phyloP scores from a whole-genome alignment of 2,797 vertebrate genomes.

The Morelia viridis region DNA sequence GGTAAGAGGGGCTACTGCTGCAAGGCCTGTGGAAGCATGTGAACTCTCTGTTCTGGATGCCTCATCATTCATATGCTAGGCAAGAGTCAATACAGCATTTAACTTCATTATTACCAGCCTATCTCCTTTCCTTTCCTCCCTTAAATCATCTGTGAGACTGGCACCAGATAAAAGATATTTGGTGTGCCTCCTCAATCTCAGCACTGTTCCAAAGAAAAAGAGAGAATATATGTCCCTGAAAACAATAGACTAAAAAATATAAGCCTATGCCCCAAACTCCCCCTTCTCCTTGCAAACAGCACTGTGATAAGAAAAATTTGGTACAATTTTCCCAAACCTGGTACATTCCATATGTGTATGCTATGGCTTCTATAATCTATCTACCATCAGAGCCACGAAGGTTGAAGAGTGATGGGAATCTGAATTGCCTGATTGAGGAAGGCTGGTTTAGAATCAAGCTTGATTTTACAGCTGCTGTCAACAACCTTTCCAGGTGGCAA shows the following conservation, averaged over 20 bases:
- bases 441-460: neutral
- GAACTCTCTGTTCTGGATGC: neutral
- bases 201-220: neutral
- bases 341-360: neutral
- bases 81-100: neutral
- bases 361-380: neutral
- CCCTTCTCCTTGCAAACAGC: neutral
- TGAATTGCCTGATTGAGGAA: neutral
- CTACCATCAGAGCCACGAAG: neutral
- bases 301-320: neutral
- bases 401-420: neutral
- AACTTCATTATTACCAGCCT: neutral
- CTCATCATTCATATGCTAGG: neutral
- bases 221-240: neutral
- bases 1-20: neutral
- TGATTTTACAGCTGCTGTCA: neutral
- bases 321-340: neutral
- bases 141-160: neutral
- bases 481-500: neutral
- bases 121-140: neutral
- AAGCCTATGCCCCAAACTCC: neutral
- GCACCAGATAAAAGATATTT: neutral
- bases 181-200: neutral
- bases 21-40: neutral
- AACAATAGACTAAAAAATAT: neutral